Evolutionary conservation across 2,797 vertebrate genomes (phyloP).

Genomic region (Sebastolobus altivelis): DNA sequence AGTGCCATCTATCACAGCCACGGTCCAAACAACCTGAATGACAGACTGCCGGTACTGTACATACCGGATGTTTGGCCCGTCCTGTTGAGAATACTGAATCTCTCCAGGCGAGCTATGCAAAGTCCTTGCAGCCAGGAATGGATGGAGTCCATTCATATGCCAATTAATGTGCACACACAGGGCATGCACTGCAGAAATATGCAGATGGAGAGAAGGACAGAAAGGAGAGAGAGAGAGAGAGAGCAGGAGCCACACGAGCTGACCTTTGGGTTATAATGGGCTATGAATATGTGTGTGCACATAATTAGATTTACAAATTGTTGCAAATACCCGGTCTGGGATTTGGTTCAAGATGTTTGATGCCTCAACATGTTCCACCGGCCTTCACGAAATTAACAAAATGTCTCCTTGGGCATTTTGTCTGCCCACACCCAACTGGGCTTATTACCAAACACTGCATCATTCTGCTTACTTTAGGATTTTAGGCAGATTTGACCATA

Average conservation of each 20-base stretch:
- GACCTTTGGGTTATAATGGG: slow-evolving; percentile 59
- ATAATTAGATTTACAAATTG: slow-evolving; percentile 61
- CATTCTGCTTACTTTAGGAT: slow-evolving; percentile 9
- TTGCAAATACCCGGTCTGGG: slow-evolving; percentile 46
- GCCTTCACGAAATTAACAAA: slow-evolving; percentile 31
- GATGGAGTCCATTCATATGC: background rate
- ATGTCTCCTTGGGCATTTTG: slow-evolving; percentile 37
- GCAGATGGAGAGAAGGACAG: slow-evolving; percentile 32
- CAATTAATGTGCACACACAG: slow-evolving; percentile 23
- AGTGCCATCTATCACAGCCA: slow-evolving; percentile 59
- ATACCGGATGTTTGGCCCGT: slow-evolving; percentile 55
- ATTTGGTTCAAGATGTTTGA: slow-evolving; percentile 45
- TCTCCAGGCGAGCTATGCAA: background rate
- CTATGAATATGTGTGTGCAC: slow-evolving; percentile 42
- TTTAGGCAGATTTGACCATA: background rate
- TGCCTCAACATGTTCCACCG: slow-evolving; percentile 37
- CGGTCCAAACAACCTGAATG: slow-evolving; percentile 40
- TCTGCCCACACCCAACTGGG: slow-evolving; percentile 15
- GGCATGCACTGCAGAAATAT: slow-evolving; percentile 15
- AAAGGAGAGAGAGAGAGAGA: slow-evolving; percentile 17
- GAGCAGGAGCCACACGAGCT: slow-evolving; percentile 30
- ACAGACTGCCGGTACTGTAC: slow-evolving; percentile 52
- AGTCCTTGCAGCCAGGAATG: background rate
- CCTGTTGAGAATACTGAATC: slow-evolving; percentile 13
- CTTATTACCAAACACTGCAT: slow-evolving; percentile 5